These are phyloP conservation scores for Poeciliopsis occidentalis DNA, from an alignment of 2,113 vertebrate species.

Conservation along the genomic window DNA sequence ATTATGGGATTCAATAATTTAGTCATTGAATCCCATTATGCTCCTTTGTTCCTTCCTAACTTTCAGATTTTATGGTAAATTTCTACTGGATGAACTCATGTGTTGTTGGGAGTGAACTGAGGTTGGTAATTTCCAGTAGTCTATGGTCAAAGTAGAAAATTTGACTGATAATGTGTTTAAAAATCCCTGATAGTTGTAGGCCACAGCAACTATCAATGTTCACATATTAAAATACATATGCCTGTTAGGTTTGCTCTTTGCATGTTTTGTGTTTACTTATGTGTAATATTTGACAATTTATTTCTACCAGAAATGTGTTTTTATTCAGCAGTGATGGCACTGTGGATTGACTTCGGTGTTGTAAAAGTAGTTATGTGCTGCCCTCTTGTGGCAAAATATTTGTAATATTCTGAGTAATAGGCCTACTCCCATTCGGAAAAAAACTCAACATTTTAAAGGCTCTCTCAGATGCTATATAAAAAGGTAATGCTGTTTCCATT, in stretches of 20 bases:
- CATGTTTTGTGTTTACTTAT: background rate
- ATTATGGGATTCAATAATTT: too few relatives aligned
- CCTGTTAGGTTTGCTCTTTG: too few relatives aligned
- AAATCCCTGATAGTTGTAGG: background rate
- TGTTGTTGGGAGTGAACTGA: background rate
- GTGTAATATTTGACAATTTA: background rate
- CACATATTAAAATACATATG: background rate
- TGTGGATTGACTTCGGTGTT: background rate
- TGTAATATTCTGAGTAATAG: slow-evolving; percentile 13
- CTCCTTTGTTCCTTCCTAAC: too few relatives aligned
- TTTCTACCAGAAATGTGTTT: background rate
- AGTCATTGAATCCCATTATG: too few relatives aligned
- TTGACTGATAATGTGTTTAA: background rate
- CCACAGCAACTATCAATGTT: background rate
- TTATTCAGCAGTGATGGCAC: background rate
- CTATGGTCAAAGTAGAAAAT: background rate
- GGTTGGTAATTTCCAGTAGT: background rate
- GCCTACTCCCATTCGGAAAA: too few relatives aligned
- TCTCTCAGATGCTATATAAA: too few relatives aligned
- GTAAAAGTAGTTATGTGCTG: slow-evolving; percentile 22
- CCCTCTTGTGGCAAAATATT: slow-evolving; percentile 54
- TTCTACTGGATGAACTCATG: background rate
- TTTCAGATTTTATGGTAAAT: too few relatives aligned
- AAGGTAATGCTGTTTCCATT: background rate
- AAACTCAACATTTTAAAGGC: background rate